Conservation (phyloP, 1,140 invertebrate genomes). For the Calliphora vicina region DNA sequence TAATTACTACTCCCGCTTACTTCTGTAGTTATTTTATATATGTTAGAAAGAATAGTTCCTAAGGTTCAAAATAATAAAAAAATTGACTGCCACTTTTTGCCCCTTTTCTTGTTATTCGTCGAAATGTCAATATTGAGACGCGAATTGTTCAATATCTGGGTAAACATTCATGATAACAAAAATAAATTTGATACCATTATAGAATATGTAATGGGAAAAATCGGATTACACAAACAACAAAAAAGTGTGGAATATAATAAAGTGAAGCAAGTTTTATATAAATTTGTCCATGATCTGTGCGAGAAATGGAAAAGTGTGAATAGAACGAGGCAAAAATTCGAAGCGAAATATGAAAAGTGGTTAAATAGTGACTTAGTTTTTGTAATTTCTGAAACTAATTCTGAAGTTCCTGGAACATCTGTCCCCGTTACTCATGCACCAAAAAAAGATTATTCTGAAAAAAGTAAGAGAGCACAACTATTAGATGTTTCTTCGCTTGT, state of each 20-base stretch:
- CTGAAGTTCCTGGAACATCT: background rate
- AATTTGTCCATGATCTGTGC: background rate
- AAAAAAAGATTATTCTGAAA: background rate
- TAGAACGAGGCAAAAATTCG: constrained; percentile 13
- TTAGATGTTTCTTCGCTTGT: constrained; percentile 30
- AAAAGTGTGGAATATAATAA: background rate
- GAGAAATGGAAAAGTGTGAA: background rate
- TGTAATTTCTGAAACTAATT: background rate
- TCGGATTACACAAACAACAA: background rate
- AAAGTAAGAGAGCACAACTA: constrained; percentile 12
- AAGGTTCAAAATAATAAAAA: too few relatives aligned
- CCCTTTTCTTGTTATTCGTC: background rate
- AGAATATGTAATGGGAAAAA: constrained; percentile 1
- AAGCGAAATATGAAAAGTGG: constrained; percentile 3
- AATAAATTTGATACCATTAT: background rate
- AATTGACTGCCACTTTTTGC: constrained; percentile 3
- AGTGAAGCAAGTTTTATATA: background rate
- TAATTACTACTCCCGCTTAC: constrained; percentile 13
- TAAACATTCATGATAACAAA: background rate
- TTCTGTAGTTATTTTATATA: too few relatives aligned
- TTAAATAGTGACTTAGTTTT: background rate
- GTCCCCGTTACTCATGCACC: background rate
- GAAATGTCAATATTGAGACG: background rate
- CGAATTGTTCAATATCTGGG: background rate
- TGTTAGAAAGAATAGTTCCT: too few relatives aligned